Percentiles rank a stretch among this genome's conserved stretches.
Conservation (phyloP, 2,888 invertebrate genomes). For the Chymomyza procnemis region DNA sequence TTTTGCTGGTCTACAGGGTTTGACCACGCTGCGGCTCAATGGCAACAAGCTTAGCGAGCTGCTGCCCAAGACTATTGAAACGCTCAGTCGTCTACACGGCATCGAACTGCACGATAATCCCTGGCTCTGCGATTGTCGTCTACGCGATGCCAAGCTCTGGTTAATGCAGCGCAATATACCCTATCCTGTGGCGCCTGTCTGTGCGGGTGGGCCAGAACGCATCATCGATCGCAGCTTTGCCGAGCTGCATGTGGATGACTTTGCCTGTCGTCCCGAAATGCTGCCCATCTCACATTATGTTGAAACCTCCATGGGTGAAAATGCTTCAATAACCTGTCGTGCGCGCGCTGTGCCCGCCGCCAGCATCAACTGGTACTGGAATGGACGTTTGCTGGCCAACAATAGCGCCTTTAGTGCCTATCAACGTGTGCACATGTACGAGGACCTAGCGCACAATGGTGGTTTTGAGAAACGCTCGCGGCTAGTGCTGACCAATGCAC, state of each 20-base stretch:
- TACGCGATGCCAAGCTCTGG: conserved; percentile 90
- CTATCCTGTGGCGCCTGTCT: conserved; percentile 87
- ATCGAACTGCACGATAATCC: conserved; percentile 92
- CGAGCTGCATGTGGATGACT: conserved; percentile 88
- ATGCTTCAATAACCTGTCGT: conserved; percentile 90
- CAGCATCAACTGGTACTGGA: conserved; percentile 91
- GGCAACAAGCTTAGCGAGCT: conserved; percentile 88
- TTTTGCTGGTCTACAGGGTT: conserved; percentile 86
- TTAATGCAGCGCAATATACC: conserved; percentile 87
- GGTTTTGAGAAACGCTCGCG: conserved; percentile 87
- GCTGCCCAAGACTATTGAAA: conserved; percentile 86
- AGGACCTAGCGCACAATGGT: conserved; percentile 81
- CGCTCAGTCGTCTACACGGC: conserved; percentile 85
- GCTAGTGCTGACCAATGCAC: conserved; percentile 88
- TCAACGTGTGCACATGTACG: conserved; percentile 87
- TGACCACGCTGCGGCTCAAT: conserved; percentile 89
- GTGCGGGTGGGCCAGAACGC: conserved; percentile 85
- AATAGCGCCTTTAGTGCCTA: conserved; percentile 88
- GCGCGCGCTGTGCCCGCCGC: conserved; percentile 90
- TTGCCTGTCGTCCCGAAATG: conserved; percentile 91
- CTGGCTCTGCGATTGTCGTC: conserved; percentile 92
- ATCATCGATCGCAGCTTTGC: conserved; percentile 86
- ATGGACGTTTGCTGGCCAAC: conserved; percentile 87
- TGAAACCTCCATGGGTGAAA: conserved; percentile 89
- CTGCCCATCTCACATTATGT: conserved; percentile 87